Percentiles rank a stretch among this genome's conserved stretches.
These are phyloP conservation scores for Eupithecia tripunctaria DNA, from an alignment of 2,888 invertebrate species.

Conservation along the genomic window DNA sequence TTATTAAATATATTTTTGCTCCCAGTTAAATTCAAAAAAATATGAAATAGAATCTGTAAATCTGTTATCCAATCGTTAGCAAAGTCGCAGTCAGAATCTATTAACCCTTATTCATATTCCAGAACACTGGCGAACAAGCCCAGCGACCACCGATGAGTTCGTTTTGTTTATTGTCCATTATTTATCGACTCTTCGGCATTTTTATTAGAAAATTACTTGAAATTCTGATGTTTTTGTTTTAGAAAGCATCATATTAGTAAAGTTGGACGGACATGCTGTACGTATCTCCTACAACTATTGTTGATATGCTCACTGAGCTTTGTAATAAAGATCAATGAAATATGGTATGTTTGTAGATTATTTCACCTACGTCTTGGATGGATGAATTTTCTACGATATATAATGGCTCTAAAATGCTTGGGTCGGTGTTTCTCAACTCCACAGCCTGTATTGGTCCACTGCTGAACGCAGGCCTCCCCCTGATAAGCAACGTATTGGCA, in stretches of 20 bases:
- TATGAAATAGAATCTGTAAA: too few species aligned
- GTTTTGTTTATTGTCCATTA: conserved; percentile 56
- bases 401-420: background rate
- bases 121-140: conserved; percentile 24
- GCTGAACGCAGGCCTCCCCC: too few species aligned
- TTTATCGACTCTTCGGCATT: conserved; percentile 55
- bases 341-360: conserved; percentile 17
- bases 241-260: conserved; percentile 35
- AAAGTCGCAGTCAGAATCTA: too few species aligned
- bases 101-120: too few species aligned
- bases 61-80: too few species aligned
- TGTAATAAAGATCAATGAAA: conserved; percentile 31
- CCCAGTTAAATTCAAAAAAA: too few species aligned
- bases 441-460: too few species aligned
- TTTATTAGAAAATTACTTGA: conserved; percentile 49
- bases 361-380: background rate
- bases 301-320: conserved; percentile 28
- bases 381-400: background rate
- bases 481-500: too few species aligned
- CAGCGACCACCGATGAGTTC: conserved; percentile 47
- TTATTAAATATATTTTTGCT: too few species aligned
- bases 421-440: too few species aligned
- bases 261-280: conserved; percentile 19
- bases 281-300: conserved; percentile 32
- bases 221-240: conserved; percentile 39